Evolutionary conservation across 2,888 invertebrate genomes (phyloP), one percentile per base, ranked within the genome.

Genomic region (Hololepta plana): DNA sequence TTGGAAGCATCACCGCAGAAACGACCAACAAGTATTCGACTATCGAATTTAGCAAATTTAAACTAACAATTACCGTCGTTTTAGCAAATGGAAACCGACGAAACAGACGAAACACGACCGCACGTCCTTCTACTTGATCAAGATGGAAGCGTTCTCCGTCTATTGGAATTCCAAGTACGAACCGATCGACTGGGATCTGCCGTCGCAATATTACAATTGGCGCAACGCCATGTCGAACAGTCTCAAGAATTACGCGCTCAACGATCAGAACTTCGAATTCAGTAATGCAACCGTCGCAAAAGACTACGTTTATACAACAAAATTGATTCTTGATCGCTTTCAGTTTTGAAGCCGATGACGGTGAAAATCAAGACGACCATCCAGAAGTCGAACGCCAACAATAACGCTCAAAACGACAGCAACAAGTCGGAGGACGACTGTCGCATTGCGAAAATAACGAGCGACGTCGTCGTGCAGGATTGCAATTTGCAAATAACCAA

Each of bases 11-110:
- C 35, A 72, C 76, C 1, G 72, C 81, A 35, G 76, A 80, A 49
- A 77, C 79, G 4, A 82, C 82, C 3, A 81, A 81, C 44, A 74
- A 68, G 76, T 74, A 45, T n/a, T n/a, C n/a, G n/a, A n/a, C n/a
- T n/a, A 54, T 44, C 20, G 23, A 21, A 4, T 20, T n/a, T n/a
- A n/a, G n/a, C n/a, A n/a, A n/a, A n/a, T n/a, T n/a, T n/a, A 26
- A 17, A 15, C 12, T 19, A 3, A n/a, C 12, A n/a, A 26, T 21
- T 20, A 19, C 16, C 4, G 11, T 29, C 12, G 33, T 50, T 53
- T 2, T 38, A 76, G 68, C 50, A 79, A 79, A 61, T 82, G 82
- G 82, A 80, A 48, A 72, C 50, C 72, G 67, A 4, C 63, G 62
- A 43, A 42, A 31, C 55, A 56, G 12, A 42, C 71, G 5, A 55